Evolutionary conservation across 2,113 vertebrate species (phyloP), one percentile per base, ranked within the genome.

Genomic region (Canis aureus): DNA sequence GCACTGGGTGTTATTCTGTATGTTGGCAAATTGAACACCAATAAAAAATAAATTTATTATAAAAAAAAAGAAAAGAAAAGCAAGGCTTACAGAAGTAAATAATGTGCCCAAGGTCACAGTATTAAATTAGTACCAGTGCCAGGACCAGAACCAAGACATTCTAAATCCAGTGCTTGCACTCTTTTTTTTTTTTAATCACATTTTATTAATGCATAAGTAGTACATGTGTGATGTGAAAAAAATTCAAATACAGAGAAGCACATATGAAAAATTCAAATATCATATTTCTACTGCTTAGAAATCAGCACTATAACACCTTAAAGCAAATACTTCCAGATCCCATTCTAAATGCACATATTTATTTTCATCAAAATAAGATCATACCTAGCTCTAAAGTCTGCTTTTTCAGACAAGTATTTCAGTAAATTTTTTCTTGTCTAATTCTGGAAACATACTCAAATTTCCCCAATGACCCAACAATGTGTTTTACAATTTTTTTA

Each of bases 311-410:
- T 83, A 95, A 78, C 4, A 55, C 8, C 55, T 82, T 79, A 51
- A 8, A 59, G 57, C 13, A 93, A 86, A 71, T 81, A 79, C 11
- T 93, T 93, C 32, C 57, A 95, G 49, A 51, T 83, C 19, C 13
- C 20, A 62, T 32, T 59, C 23, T 79, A 27, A 59, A 23, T 59
- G 80, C 11, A 80, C 2, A 19, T 57, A 92, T 59, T 87, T 83
- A 82, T 67, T 92, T 95, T 71, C 69, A 80, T 62, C n/a, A 89
- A 95, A 89, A 93, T 79, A 15, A 84, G 29, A 73, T 71, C 43
- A 71, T 51, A 64, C 35, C 23, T 85, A 84, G 35, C 59, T 82
- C 60, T 84, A 71, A 92, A 95, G 69, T 12, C 10, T 82, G 43
- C 8, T 76, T 95, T 95, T 89, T 76, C 27, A 55, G 78, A 59